These are phyloP conservation scores for Vanessa atalanta DNA, from an alignment of 1,140 invertebrate genomes.

Conservation along the genomic window DNA sequence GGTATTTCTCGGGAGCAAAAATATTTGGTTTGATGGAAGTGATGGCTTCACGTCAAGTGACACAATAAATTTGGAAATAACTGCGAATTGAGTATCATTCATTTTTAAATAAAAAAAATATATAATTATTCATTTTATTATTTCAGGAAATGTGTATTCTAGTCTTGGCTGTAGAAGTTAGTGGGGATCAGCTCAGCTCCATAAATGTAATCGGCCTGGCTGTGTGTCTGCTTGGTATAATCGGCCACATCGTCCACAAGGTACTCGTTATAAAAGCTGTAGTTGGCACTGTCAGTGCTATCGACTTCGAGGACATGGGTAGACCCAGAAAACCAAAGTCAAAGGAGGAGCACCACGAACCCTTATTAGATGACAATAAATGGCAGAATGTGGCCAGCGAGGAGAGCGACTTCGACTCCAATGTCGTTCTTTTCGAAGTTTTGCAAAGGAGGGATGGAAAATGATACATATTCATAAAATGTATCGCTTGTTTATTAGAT, in stretches of 20 bases:
- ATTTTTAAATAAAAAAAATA: no score
- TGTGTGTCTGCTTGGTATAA: constrained; percentile 94
- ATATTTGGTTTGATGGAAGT: no score
- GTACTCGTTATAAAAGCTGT: constrained; percentile 68
- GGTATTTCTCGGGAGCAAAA: no score
- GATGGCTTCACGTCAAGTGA: no score
- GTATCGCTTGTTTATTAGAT: neutral
- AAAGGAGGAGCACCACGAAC: constrained; percentile 57
- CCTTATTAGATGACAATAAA: constrained; percentile 61
- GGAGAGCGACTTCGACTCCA: constrained; percentile 73
- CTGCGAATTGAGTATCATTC: no score
- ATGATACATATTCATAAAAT: neutral
- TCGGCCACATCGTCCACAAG: constrained; percentile 92
- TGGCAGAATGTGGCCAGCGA: constrained; percentile 53
- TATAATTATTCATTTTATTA: neutral
- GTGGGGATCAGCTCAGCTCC: constrained; percentile 90
- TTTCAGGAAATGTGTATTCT: constrained; percentile 94
- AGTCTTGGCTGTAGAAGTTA: constrained; percentile 90
- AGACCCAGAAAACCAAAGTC: constrained; percentile 47
- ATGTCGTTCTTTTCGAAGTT: constrained; percentile 68
- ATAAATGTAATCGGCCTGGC: constrained; percentile 93
- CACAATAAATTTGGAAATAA: no score
- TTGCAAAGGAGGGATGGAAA: constrained; percentile 68
- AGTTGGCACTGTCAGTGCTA: constrained; percentile 50
- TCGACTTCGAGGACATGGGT: constrained; percentile 58